Percentiles rank a stretch among this genome's conserved stretches.
phyloP scores from a whole-genome alignment of 37 sponge, comb jelly and placozoan species.

The Theonella swinhoei region DNA sequence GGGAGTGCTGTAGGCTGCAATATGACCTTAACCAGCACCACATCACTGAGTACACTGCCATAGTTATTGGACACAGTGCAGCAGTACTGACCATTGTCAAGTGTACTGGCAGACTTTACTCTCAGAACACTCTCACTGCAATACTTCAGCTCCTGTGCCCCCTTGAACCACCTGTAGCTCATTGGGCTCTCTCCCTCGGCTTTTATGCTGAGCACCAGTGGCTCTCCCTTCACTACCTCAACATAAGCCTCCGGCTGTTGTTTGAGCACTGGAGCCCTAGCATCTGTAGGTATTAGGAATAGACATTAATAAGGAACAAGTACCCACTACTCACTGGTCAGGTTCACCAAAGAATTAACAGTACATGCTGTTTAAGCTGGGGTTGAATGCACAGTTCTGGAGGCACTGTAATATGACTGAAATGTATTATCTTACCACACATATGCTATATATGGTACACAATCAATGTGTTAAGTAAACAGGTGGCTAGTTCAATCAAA shows the following conservation, averaged over 20 bases:
- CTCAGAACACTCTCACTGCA: background rate
- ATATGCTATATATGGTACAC: too few species aligned
- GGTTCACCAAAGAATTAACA: too few species aligned
- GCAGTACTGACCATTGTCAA: constrained; percentile 37
- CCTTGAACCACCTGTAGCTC: constrained; percentile 53
- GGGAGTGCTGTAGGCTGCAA: background rate
- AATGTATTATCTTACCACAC: too few species aligned
- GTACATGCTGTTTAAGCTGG: too few species aligned
- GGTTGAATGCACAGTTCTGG: too few species aligned
- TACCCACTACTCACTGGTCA: too few species aligned
- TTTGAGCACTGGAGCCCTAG: background rate
- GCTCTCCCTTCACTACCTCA: constrained; percentile 13
- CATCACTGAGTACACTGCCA: constrained; percentile 43
- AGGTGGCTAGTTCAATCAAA: too few species aligned
- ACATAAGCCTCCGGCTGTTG: constrained; percentile 18
- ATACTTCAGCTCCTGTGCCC: constrained; percentile 19
- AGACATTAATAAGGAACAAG: background rate
- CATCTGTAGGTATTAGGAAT: background rate
- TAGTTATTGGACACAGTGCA: constrained; percentile 41
- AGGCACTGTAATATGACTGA: too few species aligned
- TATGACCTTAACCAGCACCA: background rate
- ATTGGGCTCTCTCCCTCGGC: constrained; percentile 16
- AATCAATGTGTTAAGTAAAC: too few species aligned
- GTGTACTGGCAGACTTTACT: background rate
- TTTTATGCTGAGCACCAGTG: constrained; percentile 16